Evolutionary conservation across 2,113 vertebrate genomes (phyloP).

Genomic region (Falco punctatus): DNA sequence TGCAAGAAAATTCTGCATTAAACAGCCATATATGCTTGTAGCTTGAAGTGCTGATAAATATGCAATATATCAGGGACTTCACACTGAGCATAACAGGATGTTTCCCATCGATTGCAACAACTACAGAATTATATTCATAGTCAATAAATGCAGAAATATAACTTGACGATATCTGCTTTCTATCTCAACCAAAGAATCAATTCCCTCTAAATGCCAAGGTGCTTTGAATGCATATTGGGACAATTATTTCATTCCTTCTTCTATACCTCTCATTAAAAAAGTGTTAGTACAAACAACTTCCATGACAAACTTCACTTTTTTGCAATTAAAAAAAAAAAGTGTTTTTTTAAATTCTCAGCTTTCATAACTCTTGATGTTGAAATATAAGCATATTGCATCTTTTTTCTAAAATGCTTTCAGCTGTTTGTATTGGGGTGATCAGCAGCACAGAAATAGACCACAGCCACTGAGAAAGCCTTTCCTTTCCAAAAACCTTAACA

Average conservation of each 20-base stretch:
- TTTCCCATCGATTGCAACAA: not conserved
- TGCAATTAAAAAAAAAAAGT: not conserved
- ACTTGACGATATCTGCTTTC: not conserved
- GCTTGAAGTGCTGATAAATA: not conserved
- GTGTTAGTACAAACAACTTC: not conserved
- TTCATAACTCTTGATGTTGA: not conserved
- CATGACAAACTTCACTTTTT: not conserved
- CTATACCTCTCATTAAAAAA: not conserved
- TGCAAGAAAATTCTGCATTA: not conserved
- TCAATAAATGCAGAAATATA: not conserved
- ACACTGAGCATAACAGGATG: not conserved
- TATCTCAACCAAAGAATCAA: not conserved
- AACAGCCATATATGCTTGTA: not conserved
- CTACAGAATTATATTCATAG: not conserved
- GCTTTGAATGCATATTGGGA: not conserved
- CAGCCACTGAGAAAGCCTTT: not conserved
- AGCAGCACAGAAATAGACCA: not conserved
- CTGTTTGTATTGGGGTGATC: not conserved
- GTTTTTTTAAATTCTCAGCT: not conserved
- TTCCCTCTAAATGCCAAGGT: not conserved
- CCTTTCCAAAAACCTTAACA: not conserved
- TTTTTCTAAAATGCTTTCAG: not conserved
- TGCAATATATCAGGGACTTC: not conserved
- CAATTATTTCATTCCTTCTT: not conserved
- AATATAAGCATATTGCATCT: not conserved